Percentiles rank a stretch among this genome's conserved stretches.
Conservation (phyloP, 2,113 vertebrate genomes). For the Melanocharis versteri region DNA sequence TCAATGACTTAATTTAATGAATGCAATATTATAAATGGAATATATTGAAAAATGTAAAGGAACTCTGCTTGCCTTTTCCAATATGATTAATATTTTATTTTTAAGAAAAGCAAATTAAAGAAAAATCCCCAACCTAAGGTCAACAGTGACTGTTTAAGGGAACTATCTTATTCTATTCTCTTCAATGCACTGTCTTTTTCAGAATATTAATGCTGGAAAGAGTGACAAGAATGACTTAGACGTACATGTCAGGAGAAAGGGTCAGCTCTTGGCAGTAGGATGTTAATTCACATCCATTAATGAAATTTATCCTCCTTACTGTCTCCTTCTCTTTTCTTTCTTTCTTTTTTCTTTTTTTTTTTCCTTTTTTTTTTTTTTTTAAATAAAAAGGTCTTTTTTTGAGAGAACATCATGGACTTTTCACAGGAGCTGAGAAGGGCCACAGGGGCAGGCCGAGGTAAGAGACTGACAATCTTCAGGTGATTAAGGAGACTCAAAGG, state of each 20-base stretch:
- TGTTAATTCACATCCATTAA: slow-evolving; percentile 94
- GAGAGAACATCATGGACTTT: slow-evolving; percentile 79
- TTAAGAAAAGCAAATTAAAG: slow-evolving; percentile 93
- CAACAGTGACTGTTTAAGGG: slow-evolving; percentile 89
- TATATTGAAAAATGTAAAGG: slow-evolving; percentile 79
- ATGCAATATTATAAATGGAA: slow-evolving; percentile 77
- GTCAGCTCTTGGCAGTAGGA: slow-evolving; percentile 87
- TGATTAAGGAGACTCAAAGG: slow-evolving; percentile 97
- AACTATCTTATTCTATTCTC: slow-evolving; percentile 84
- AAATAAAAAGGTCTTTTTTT: slow-evolving; percentile 77
- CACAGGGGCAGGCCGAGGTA: slow-evolving; percentile 87
- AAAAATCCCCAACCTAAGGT: slow-evolving; percentile 85
- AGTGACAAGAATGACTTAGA: slow-evolving; percentile 89
- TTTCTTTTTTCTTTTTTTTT: slow-evolving; percentile 50
- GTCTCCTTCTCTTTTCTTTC: slow-evolving; percentile 72
- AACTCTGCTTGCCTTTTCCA: slow-evolving; percentile 81
- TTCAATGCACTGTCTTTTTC: slow-evolving; percentile 78
- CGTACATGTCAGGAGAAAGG: slow-evolving; percentile 87
- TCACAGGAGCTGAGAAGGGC: slow-evolving; percentile 80
- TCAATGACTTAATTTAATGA: slow-evolving; percentile 79
- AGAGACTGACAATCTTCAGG: slow-evolving; percentile 97
- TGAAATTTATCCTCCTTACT: slow-evolving; percentile 87
- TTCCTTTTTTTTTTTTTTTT: slow-evolving; percentile 61
- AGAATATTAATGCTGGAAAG: slow-evolving; percentile 88
- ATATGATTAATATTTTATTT: slow-evolving; percentile 95